phyloP scores from a whole-genome alignment of 1,140 invertebrate genomes.

The Zaprionus africanus region DNA sequence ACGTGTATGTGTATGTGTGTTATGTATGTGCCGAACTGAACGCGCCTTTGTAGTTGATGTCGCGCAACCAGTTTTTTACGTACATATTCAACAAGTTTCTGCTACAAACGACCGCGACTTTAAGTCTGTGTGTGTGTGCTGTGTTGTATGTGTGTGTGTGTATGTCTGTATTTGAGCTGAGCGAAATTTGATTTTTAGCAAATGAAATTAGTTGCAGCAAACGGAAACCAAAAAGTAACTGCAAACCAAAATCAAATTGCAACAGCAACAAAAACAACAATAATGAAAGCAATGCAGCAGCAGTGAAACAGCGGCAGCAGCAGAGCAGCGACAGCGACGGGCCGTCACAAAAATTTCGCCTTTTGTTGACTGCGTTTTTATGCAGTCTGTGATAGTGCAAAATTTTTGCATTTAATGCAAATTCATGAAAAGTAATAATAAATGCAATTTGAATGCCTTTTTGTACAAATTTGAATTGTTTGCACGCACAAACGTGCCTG shows the following conservation, averaged over 20 bases:
- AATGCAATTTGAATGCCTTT: not conserved
- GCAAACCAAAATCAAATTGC: constrained; percentile 56
- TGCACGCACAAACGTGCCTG: constrained; percentile 9
- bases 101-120: constrained; percentile 50
- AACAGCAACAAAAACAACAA: constrained; percentile 36
- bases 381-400: not conserved
- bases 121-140: constrained; percentile 20
- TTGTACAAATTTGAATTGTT: not conserved
- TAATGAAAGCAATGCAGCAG: constrained; percentile 37
- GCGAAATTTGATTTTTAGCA: constrained; percentile 59
- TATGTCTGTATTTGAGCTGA: constrained; percentile 39
- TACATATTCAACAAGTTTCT: constrained; percentile 68
- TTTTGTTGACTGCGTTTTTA: not conserved
- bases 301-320: constrained; percentile 5
- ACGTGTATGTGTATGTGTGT: constrained; percentile 26
- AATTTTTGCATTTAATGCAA: constrained; percentile 13
- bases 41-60: constrained; percentile 50
- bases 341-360: not conserved
- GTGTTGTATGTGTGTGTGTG: constrained; percentile 14
- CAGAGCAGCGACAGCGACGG: constrained; percentile 3
- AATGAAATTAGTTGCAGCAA: constrained; percentile 57
- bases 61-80: constrained; percentile 61
- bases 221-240: constrained; percentile 52
- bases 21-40: constrained; percentile 43
- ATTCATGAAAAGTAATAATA: constrained; percentile 1